Base-by-base conservation (phyloP, 2,113 vertebrate species). In the Muntiacus muntjak region DNA sequence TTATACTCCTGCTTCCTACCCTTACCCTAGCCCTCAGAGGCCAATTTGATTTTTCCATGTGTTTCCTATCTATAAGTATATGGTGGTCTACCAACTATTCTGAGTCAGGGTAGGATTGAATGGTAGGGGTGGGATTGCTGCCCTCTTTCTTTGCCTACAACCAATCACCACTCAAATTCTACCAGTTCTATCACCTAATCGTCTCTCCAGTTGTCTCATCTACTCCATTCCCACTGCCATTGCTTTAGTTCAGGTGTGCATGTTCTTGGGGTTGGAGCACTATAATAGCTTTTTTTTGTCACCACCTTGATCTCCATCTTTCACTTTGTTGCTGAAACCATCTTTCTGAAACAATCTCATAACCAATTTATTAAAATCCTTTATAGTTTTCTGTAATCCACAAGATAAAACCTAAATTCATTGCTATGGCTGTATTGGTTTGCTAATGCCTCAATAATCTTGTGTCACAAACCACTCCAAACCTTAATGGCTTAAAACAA, bases 311-410 rank as follows among this genome's bases (percentile, higher is more conserved):
- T 82, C 60, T 90, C 81, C 25, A 47, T 79, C 45, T 87, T 82
- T 50, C 11, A 43, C 45, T 76, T 55, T 81, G 52, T 52, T 60
- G 52, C 45, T 60, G 30, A 90, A 93, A 14, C n/a, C 54, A 91
- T 93, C 21, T 88, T 95, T 94, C 57, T 79, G 28, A 89, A 96
- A 91, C 36, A 87, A 93, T 55, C n/a, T 57, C 33, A 21, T 67
- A 55, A 76, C 40, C 4, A 52, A 60, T 74, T 40, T 92, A 36
- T 89, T 79, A 84, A 45, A 86, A 71, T 74, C 19, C 28, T n/a
- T 89, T 52, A 17, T 54, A 58, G 9, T 86, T 96, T 97, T 89
- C 60, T 91, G 82, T 91, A 43, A 92, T 52, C 67, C 55, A 52
- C 58, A 57, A 50, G 55, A 64, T 81, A 76, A 91, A 78, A 91